Evolutionary conservation across 1,140 invertebrate species (phyloP), one percentile per base, ranked within the genome.

Genomic region (Papilio polytes): DNA sequence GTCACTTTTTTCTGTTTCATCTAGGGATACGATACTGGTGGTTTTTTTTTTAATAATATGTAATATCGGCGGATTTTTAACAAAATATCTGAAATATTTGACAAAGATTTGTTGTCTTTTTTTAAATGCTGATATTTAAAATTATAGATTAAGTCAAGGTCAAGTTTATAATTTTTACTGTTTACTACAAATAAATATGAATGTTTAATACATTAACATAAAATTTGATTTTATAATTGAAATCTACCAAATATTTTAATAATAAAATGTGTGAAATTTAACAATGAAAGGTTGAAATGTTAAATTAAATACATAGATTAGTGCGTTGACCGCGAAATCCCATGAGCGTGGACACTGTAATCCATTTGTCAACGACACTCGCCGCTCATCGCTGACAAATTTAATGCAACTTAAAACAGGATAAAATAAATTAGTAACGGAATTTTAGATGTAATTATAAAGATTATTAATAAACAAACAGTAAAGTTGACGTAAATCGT

Each of bases 281-380:
- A 63, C 9, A 70, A 10, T 31, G 26, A 70, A 70, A 70, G 26
- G 63, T 70, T 70, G 4, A 31, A 31, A 70, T 31, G 63, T 70
- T 70, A 70, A 70, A 70, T 70, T 70, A 70, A 70, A 70, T 70
- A 70, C 63, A 70, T 31, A 70, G 63, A 70, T 70, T 70, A 70
- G 26, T 70, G 4, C 15, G 63, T 36, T 36, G 63, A 31, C 63
- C 63, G 26, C 63, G 3, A 31, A 70, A 70, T 70, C 63, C 63
- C 63, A 70, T 31, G 63, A 70, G 63, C 13, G 63, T 70, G 22
- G 63, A 31, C 63, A 70, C 26, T 31, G 26, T 70, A 31, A 70
- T 70, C 22, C 63, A 70, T 70, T 70, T 70, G 63, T 70, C 63
- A 70, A 70, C 63, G 63, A 13, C 63, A 70, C 22, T 70, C 10